These are phyloP conservation scores for Epizoanthus illoricatus DNA, from an alignment of 92 coral and sea anemone species.

Conservation along the genomic window DNA sequence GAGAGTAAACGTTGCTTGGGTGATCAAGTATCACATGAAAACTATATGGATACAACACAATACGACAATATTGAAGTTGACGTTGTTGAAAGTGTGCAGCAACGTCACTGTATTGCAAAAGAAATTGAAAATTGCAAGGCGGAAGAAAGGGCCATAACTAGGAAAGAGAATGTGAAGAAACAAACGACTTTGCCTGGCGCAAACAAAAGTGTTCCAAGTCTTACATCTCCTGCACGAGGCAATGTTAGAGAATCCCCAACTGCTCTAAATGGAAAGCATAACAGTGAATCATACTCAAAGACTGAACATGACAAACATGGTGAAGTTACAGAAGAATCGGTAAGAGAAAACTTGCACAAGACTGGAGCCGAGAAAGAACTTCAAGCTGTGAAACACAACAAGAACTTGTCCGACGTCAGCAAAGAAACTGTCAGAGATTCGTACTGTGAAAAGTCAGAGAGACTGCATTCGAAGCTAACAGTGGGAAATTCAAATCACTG, in stretches of 20 bases:
- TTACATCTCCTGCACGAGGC: background rate
- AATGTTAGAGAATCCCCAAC: too few species aligned
- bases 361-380: background rate
- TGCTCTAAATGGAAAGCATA: background rate
- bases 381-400: background rate
- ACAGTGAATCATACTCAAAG: background rate
- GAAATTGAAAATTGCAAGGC: background rate
- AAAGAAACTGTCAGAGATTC: background rate
- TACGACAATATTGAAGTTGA: constrained; percentile 7
- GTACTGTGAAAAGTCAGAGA: background rate
- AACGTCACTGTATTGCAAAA: background rate
- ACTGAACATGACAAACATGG: background rate
- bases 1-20: too few species aligned
- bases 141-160: background rate
- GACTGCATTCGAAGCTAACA: background rate
- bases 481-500: background rate
- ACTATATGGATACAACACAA: background rate
- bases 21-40: background rate
- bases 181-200: background rate
- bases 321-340: background rate
- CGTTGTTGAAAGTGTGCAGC: background rate
- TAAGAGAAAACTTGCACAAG: background rate
- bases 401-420: background rate
- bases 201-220: background rate
- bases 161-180: background rate